Evolutionary conservation across 2,113 vertebrate genomes (phyloP), one percentile per base, ranked within the genome.

Genomic region (Elephas maximus): DNA sequence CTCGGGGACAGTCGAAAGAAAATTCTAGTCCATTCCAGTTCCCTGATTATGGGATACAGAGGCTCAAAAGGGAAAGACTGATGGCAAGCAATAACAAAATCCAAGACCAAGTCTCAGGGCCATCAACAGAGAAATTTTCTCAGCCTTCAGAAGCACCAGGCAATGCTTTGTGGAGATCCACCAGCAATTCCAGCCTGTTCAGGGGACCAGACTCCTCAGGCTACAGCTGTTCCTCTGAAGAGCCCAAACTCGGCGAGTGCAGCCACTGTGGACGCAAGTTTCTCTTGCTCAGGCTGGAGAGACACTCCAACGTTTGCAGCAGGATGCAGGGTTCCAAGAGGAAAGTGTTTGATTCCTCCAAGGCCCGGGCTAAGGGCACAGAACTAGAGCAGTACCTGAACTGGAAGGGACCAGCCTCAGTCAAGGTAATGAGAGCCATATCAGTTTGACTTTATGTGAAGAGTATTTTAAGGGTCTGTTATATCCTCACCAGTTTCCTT

Each of bases 261-360:
- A 92, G 37, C 21, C 71, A 99, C 97, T 99, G 99, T 21, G 97
- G 98, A 3, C 98, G 99, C 9, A 98, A 71, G 3, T 99, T 99
- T 98, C 87, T 97, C 65, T 77, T 91, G 8, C 77, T 96, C 0
- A 99, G 99, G 79, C 97, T 99, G 51, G 98, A 99, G 97, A 99
- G 98, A 87, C 99, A 99, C 65, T 26, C 84, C 9, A 97, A 18
- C 24, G 97, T 99, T 95, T 99, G 99, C 91, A 2, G 98, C 94
- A 99, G 98, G 96, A 97, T 77, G 8, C 98, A 98, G 71, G 93
- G 93, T 8, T 98, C 98, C 17, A 98, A 97, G 28, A 99, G 99
- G 81, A 98, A 99, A 97, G 98, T 99, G 60, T 99, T 99, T 91
- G 99, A 99, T 97, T 99, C 98, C 18, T 99, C 97, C 4, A 97